A percentile compares a stretch with the other conserved stretches of the same genome.
Conservation (phyloP, 2,888 invertebrate species). For the Caenorhabditis wallacei region DNA sequence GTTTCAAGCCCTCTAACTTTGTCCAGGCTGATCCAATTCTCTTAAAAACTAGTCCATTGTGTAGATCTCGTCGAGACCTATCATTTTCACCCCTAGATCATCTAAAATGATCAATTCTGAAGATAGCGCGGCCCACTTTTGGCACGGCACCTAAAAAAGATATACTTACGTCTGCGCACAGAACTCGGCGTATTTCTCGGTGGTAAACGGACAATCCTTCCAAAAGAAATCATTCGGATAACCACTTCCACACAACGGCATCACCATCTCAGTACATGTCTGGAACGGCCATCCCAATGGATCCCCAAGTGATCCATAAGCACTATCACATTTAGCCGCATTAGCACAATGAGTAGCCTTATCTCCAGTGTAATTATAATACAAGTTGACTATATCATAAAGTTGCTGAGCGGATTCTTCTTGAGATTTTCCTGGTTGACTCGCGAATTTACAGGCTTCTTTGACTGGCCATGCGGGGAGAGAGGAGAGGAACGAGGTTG, state of each 20-base stretch:
- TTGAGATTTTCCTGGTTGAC: constrained; percentile 82
- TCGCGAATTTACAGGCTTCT: constrained; percentile 83
- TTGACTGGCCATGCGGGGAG: constrained; percentile 92
- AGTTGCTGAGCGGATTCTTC: constrained; percentile 70
- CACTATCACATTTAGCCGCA: constrained; percentile 69
- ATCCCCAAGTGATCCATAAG: constrained; percentile 76
- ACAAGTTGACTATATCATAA: constrained; percentile 69
- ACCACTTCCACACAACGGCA: constrained; percentile 93
- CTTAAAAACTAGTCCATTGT: too few relatives aligned
- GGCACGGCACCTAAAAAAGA: too few relatives aligned
- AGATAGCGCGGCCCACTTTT: too few relatives aligned
- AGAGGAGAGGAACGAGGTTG: constrained; percentile 88
- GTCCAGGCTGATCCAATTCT: too few relatives aligned
- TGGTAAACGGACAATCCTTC: constrained; percentile 77
- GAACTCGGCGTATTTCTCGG: constrained; percentile 83
- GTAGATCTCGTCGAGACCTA: too few relatives aligned
- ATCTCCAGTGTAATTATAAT: constrained; percentile 73
- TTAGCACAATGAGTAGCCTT: constrained; percentile 75
- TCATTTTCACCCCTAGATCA: too few relatives aligned
- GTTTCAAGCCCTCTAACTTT: too few relatives aligned
- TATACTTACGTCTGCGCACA: constrained; percentile 87
- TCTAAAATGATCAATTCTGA: too few relatives aligned
- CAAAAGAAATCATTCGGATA: constrained; percentile 81
- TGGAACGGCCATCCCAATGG: constrained; percentile 84
- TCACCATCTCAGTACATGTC: constrained; percentile 97